These are phyloP conservation scores for Agrochola litura DNA, from an alignment of 2,888 invertebrate genomes.

Conservation along the genomic window DNA sequence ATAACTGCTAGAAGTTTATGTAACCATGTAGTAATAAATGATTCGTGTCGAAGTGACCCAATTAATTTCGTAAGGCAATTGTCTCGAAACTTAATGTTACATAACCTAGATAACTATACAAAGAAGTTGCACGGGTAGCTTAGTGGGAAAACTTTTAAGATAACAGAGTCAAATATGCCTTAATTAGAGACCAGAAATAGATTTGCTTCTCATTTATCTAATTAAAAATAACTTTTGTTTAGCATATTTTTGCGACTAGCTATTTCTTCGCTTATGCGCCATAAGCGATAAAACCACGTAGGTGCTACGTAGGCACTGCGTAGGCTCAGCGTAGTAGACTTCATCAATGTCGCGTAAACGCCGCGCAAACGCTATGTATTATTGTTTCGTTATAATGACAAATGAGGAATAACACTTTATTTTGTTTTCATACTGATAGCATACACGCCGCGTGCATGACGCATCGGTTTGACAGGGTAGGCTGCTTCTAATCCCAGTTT, in stretches of 20 bases:
- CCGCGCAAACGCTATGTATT: not conserved
- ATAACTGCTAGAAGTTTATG: conserved; percentile 71
- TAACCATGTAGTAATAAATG: conserved; percentile 77
- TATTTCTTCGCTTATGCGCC: not conserved
- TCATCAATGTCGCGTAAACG: not conserved
- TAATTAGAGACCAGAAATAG: conserved; percentile 32
- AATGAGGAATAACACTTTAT: not conserved
- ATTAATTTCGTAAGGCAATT: conserved; percentile 77
- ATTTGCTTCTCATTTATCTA: not conserved
- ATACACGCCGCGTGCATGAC: not conserved
- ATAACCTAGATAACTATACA: conserved; percentile 59
- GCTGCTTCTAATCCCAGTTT: not conserved
- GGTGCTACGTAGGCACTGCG: not conserved
- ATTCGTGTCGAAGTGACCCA: conserved; percentile 74
- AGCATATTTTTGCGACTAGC: not conserved
- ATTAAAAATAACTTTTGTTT: conserved; percentile 15
- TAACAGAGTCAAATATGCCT: conserved; percentile 41
- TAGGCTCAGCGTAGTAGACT: not conserved
- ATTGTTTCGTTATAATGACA: not conserved
- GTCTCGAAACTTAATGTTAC: conserved; percentile 71
- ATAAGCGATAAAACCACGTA: not conserved
- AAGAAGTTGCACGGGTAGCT: conserved; percentile 45
- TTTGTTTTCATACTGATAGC: not conserved
- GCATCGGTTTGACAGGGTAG: conserved; percentile 7
- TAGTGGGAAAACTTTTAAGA: conserved; percentile 54